These are phyloP conservation scores for Sporophila hypoxantha DNA, from an alignment of 2,113 vertebrate species.

Conservation along the genomic window DNA sequence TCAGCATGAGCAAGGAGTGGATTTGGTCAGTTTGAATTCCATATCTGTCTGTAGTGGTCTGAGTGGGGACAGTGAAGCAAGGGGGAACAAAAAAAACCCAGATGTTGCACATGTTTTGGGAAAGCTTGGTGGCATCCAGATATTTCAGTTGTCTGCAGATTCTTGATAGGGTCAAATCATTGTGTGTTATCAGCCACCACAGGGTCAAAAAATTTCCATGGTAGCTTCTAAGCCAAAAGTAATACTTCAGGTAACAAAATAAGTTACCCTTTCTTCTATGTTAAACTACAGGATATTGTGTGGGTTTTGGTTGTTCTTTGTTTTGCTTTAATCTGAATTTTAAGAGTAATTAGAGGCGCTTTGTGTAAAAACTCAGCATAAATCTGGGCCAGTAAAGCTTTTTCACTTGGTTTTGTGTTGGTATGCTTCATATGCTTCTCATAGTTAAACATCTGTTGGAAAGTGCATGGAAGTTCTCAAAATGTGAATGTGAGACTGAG, in stretches of 20 bases:
- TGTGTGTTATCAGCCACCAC: background rate
- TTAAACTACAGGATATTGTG: background rate
- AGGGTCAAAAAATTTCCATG: background rate
- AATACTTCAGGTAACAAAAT: background rate
- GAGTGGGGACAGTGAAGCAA: background rate
- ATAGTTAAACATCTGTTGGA: background rate
- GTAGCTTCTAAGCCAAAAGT: background rate
- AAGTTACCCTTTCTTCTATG: background rate
- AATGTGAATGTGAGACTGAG: background rate
- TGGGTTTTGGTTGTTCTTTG: background rate
- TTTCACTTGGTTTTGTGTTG: background rate
- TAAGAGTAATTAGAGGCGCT: background rate
- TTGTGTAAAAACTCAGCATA: background rate
- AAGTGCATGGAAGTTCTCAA: background rate
- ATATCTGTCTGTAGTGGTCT: background rate
- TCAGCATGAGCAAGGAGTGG: background rate
- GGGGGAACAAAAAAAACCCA: background rate
- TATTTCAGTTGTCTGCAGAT: background rate
- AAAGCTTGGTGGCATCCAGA: background rate
- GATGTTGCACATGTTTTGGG: background rate
- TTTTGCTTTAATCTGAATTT: background rate
- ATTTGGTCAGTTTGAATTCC: background rate
- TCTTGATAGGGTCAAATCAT: background rate
- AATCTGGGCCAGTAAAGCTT: background rate
- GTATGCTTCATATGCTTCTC: background rate